Evolutionary conservation across 2,888 invertebrate genomes (phyloP).

Genomic region (Pachliopta kotzebuea): DNA sequence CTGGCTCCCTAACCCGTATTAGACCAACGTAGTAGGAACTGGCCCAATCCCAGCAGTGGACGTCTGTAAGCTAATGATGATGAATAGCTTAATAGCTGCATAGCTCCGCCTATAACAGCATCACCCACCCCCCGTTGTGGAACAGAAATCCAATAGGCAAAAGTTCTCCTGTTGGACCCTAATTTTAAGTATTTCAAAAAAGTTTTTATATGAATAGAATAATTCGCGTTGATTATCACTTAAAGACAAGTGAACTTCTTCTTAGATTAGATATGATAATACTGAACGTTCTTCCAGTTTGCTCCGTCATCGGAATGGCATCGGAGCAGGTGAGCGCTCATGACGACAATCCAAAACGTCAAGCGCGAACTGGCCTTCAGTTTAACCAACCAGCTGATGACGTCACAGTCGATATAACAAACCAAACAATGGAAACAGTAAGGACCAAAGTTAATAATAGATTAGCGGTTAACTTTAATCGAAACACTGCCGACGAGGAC

Average conservation of each 20-base stretch:
- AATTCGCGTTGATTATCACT: too few species aligned
- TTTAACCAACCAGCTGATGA: slow-evolving; percentile 33
- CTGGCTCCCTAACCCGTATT: too few species aligned
- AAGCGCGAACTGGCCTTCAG: slow-evolving; percentile 36
- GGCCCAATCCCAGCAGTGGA: too few species aligned
- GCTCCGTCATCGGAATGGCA: slow-evolving; percentile 51
- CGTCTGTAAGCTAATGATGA: too few species aligned
- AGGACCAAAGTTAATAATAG: slow-evolving; percentile 44
- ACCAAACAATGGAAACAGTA: slow-evolving; percentile 36
- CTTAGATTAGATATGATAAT: not conserved
- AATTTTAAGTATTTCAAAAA: too few species aligned
- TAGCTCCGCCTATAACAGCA: too few species aligned
- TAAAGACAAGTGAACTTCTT: not conserved
- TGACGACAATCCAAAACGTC: slow-evolving; percentile 40
- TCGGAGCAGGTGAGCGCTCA: slow-evolving; percentile 58
- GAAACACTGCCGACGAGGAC: slow-evolving; percentile 41
- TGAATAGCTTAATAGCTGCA: too few species aligned
- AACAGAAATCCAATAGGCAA: too few species aligned
- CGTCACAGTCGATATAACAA: slow-evolving; percentile 42
- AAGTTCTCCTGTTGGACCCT: too few species aligned
- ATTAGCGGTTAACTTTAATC: slow-evolving; percentile 33
- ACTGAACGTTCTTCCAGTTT: slow-evolving; percentile 54
- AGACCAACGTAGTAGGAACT: too few species aligned
- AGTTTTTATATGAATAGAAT: too few species aligned
- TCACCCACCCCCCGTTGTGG: too few species aligned